These are phyloP conservation scores for Hyalella azteca DNA, from an alignment of 2,888 invertebrate species.

Conservation along the genomic window DNA sequence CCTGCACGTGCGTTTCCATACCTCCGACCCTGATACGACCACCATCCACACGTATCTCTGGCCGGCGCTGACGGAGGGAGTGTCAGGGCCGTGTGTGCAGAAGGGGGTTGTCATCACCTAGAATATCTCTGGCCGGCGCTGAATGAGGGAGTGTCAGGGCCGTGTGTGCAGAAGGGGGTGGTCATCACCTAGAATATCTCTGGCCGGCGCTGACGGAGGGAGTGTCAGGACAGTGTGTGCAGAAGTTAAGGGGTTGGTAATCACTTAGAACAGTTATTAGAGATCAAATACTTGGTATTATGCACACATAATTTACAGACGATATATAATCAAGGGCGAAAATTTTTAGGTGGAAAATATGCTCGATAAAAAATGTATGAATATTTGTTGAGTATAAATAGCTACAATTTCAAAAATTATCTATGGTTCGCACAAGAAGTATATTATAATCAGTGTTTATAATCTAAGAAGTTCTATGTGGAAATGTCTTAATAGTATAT, in stretches of 20 bases:
- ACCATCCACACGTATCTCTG: constrained; percentile 82
- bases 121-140: constrained; percentile 85
- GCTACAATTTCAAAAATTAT: too few species aligned
- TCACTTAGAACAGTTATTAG: constrained; percentile 76
- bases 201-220: constrained; percentile 85
- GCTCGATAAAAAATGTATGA: too few species aligned
- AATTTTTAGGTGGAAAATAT: too few species aligned
- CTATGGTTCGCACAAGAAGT: too few species aligned
- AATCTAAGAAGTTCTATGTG: too few species aligned
- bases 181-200: constrained; percentile 80
- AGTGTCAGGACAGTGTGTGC: constrained; percentile 74
- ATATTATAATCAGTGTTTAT: too few species aligned
- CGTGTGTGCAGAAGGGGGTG: constrained; percentile 83
- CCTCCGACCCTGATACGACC: constrained; percentile 76
- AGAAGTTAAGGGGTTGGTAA: constrained; percentile 83
- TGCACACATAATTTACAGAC: too few species aligned
- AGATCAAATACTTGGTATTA: too few species aligned
- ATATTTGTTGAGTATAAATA: too few species aligned
- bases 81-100: constrained; percentile 76
- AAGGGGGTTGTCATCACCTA: constrained; percentile 85
- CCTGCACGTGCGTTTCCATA: constrained; percentile 79
- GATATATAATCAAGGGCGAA: too few species aligned
- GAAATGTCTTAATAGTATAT: too few species aligned
- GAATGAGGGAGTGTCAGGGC: constrained; percentile 72
- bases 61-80: constrained; percentile 79